phyloP scores from a whole-genome alignment of 1,140 invertebrate species.

The Mactra quadrangularis region DNA sequence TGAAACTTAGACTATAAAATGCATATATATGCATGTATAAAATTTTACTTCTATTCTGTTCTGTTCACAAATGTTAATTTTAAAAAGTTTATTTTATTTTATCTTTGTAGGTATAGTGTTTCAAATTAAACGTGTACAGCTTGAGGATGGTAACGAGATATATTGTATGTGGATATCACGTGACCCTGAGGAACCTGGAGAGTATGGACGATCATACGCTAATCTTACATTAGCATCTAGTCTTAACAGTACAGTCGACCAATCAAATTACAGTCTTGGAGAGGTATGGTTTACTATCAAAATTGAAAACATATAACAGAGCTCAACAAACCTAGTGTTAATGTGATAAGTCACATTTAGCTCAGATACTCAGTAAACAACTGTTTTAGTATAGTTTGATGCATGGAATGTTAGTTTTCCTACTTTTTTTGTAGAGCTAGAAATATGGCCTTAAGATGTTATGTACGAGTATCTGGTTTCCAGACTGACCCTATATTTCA shows the following conservation, averaged over 20 bases:
- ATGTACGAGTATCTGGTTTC: too few relatives aligned
- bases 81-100: background rate
- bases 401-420: too few relatives aligned
- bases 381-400: background rate
- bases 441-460: too few relatives aligned
- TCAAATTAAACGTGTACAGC: constrained; percentile 81
- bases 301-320: too few relatives aligned
- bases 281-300: constrained; percentile 76
- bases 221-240: constrained; percentile 84
- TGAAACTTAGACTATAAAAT: too few relatives aligned
- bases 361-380: background rate
- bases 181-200: constrained; percentile 83
- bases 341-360: background rate
- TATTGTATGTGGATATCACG: constrained; percentile 86
- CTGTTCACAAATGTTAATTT: too few relatives aligned
- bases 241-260: constrained; percentile 83
- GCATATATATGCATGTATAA: too few relatives aligned
- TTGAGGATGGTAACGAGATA: constrained; percentile 81
- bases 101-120: constrained; percentile 82
- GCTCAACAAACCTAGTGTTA: too few relatives aligned
- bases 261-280: constrained; percentile 79
- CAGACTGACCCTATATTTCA: too few relatives aligned
- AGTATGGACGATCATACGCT: constrained; percentile 75
- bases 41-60: too few relatives aligned
- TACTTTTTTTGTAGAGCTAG: too few relatives aligned